Evolutionary conservation across 2,113 vertebrate species (phyloP).

Genomic region (Sterrhoptilus dennistouni): DNA sequence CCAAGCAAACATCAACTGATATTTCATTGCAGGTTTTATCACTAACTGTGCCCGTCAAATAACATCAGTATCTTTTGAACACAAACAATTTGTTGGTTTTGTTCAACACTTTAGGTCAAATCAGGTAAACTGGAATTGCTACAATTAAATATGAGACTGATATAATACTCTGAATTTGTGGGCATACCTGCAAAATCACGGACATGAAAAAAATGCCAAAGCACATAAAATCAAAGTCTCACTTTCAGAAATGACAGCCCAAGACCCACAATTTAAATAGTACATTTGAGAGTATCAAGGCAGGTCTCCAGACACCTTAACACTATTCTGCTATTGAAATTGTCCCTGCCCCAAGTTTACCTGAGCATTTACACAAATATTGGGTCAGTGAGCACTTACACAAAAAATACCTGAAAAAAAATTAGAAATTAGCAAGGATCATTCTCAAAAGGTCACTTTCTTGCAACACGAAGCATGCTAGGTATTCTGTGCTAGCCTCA

Average conservation of each 20-base stretch:
- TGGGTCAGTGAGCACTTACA: background rate
- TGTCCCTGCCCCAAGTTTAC: background rate
- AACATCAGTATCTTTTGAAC: background rate
- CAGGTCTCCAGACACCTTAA: background rate
- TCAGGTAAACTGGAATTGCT: background rate
- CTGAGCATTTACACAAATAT: background rate
- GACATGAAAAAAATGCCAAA: background rate
- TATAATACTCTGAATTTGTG: background rate
- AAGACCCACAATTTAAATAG: background rate
- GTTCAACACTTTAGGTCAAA: background rate
- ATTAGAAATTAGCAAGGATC: background rate
- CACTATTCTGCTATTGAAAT: background rate
- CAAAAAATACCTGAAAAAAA: background rate
- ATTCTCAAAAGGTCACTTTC: background rate
- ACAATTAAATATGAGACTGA: background rate
- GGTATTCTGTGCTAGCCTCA: background rate
- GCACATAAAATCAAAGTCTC: background rate
- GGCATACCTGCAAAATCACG: background rate
- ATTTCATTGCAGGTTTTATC: background rate
- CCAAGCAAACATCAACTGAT: background rate
- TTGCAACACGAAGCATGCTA: background rate
- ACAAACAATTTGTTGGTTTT: background rate
- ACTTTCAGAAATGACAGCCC: background rate
- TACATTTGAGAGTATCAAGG: background rate
- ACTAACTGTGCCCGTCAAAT: background rate